Evolutionary conservation across 2,888 invertebrate species (phyloP).

Genomic region (Eupithecia subfuscata): DNA sequence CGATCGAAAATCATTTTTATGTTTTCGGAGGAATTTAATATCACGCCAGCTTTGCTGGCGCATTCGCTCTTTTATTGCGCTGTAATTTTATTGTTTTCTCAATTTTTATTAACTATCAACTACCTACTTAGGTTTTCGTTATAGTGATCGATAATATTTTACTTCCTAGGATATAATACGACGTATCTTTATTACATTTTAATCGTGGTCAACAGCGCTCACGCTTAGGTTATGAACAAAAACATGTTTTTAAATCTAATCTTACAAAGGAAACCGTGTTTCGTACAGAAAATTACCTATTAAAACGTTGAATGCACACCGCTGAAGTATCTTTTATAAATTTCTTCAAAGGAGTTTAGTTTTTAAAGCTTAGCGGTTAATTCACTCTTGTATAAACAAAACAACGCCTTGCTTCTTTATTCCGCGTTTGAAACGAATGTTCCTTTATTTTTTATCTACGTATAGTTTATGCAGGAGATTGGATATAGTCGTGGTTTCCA

Average conservation of each 20-base stretch:
- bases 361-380: slow-evolving; percentile 70
- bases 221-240: slow-evolving; percentile 6
- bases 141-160: slow-evolving; percentile 65
- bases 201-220: slow-evolving; percentile 29
- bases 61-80: slow-evolving; percentile 82
- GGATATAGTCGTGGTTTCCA: background rate
- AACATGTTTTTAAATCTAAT: slow-evolving; percentile 35
- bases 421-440: slow-evolving; percentile 36
- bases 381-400: slow-evolving; percentile 65
- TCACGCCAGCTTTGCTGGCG: slow-evolving; percentile 81
- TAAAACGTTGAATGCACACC: slow-evolving; percentile 63
- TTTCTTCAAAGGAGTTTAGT: slow-evolving; percentile 71
- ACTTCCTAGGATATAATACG: slow-evolving; percentile 48
- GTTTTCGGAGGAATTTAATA: slow-evolving; percentile 84
- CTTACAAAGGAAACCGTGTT: slow-evolving; percentile 59
- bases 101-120: slow-evolving; percentile 84
- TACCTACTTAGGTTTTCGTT: slow-evolving; percentile 71
- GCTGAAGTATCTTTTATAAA: slow-evolving; percentile 61
- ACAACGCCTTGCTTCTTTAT: slow-evolving; percentile 52
- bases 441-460: slow-evolving; percentile 25
- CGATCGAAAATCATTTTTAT: slow-evolving; percentile 85
- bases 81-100: slow-evolving; percentile 85
- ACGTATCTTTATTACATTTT: slow-evolving; percentile 35
- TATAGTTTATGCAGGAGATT: background rate
- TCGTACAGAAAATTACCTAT: slow-evolving; percentile 60